These are phyloP conservation scores for Recurvirostra avosetta DNA, from an alignment of 2,113 vertebrate genomes.

Conservation along the genomic window DNA sequence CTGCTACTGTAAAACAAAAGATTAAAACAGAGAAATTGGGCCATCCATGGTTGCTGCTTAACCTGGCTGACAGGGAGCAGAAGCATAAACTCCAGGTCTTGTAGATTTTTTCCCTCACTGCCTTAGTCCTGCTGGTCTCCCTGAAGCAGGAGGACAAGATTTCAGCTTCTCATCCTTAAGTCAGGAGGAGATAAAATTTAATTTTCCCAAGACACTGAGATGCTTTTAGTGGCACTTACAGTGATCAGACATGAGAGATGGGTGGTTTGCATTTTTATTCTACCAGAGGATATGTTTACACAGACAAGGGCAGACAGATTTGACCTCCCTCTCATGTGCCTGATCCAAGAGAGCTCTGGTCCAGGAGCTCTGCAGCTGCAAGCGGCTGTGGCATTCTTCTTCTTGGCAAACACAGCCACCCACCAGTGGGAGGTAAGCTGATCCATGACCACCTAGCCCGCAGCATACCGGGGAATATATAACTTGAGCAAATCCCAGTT, in stretches of 20 bases:
- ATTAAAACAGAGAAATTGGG: background rate
- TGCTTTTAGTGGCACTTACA: background rate
- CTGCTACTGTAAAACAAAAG: background rate
- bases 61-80: background rate
- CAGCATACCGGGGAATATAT: background rate
- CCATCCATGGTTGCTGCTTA: background rate
- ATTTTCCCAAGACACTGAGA: background rate
- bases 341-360: background rate
- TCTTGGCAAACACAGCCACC: background rate
- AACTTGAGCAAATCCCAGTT: background rate
- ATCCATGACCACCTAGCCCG: background rate
- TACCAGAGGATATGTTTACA: constrained; percentile 18
- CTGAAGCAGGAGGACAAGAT: background rate
- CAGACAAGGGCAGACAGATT: background rate
- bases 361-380: background rate
- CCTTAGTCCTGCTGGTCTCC: background rate
- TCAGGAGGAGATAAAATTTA: background rate
- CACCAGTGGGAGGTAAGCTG: background rate
- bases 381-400: background rate
- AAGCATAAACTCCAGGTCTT: background rate
- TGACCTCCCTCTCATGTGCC: background rate
- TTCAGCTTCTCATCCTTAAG: background rate
- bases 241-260: background rate
- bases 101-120: background rate
- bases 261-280: constrained; percentile 9